Evolutionary conservation across 2,797 vertebrate species (phyloP).

Genomic region (Otus scops): DNA sequence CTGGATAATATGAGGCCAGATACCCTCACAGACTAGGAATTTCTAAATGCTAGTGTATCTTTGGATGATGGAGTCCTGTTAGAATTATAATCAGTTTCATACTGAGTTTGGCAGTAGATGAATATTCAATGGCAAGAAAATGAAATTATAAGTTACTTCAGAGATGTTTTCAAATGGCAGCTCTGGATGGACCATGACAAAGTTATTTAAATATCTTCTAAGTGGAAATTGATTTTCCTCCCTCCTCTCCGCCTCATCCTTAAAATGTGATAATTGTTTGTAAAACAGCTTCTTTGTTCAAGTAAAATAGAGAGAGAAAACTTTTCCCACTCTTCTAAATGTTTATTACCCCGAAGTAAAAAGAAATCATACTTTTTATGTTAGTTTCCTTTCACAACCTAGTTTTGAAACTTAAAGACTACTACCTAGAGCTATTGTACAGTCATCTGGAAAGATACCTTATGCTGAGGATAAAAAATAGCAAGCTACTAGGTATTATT

Average conservation of each 20-base stretch:
- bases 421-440: neutral
- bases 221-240: slow-evolving; percentile 19
- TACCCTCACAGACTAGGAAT: neutral
- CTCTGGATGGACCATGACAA: neutral
- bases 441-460: neutral
- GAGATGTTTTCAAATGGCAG: neutral
- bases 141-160: neutral
- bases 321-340: neutral
- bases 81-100: neutral
- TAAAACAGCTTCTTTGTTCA: neutral
- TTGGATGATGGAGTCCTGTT: neutral
- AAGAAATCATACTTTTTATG: neutral
- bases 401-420: neutral
- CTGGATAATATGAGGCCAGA: neutral
- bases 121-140: neutral
- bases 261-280: neutral
- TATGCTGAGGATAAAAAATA: neutral
- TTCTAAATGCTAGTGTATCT: neutral
- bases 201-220: neutral
- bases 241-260: neutral
- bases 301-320: neutral
- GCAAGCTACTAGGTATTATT: neutral
- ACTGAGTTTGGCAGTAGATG: neutral
- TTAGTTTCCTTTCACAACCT: neutral
- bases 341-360: neutral